A percentile compares a stretch with the other conserved stretches of the same genome.
Conservation (phyloP, 2,797 vertebrate species). For the Vireo griseus region DNA sequence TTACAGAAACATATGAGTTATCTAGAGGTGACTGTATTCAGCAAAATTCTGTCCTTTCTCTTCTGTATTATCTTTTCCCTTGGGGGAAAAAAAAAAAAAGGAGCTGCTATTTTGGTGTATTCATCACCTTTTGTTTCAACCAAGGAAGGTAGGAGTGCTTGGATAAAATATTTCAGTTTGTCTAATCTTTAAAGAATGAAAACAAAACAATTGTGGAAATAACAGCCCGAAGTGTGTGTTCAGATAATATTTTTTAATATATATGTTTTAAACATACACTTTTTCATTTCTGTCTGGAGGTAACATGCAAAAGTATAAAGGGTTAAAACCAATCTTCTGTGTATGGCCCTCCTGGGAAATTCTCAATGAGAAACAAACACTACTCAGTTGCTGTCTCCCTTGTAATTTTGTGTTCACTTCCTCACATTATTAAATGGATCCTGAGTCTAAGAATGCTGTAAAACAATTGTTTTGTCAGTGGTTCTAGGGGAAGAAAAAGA, state of each 20-base stretch:
- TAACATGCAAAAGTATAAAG: neutral
- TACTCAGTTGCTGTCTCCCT: neutral
- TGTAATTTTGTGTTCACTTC: neutral
- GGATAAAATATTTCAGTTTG: neutral
- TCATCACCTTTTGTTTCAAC: neutral
- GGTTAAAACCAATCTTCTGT: neutral
- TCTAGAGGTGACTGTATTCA: neutral
- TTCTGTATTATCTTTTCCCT: neutral
- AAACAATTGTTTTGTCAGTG: constrained; percentile 13
- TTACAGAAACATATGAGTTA: neutral
- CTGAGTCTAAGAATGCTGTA: neutral
- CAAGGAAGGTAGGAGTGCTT: neutral
- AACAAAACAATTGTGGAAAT: neutral
- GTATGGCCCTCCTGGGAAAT: neutral
- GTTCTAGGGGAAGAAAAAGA: neutral
- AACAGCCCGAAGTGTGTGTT: neutral
- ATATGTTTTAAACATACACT: neutral
- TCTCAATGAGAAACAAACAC: neutral
- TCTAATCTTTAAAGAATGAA: neutral
- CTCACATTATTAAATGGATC: neutral
- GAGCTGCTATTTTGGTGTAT: neutral
- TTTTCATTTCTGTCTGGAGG: neutral
- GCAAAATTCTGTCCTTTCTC: neutral
- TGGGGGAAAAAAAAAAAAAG: neutral
- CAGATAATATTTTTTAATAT: neutral